Conservation (phyloP, 2,888 invertebrate genomes). For the Drosophila tanythrix region DNA sequence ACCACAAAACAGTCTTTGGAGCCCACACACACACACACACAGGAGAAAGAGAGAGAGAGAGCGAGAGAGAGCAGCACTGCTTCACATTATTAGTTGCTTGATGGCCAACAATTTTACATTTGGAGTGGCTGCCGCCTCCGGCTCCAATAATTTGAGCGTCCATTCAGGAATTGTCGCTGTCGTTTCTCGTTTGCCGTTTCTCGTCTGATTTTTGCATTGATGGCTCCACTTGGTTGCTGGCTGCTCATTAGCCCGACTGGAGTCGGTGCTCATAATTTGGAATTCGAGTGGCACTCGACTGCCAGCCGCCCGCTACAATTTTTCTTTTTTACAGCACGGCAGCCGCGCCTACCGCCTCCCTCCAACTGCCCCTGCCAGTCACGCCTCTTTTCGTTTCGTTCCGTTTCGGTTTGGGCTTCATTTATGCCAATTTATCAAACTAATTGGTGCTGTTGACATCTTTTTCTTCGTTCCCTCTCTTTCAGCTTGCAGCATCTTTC, state of each 20-base stretch:
- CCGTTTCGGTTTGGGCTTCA: constrained; percentile 66
- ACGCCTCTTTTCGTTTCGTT: constrained; percentile 15
- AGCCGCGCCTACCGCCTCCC: constrained; percentile 29
- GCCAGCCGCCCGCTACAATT: constrained; percentile 42
- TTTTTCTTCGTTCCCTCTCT: constrained; percentile 55
- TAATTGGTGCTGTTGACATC: constrained; percentile 84
- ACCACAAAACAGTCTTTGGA: constrained; percentile 31
- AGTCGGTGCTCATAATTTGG: constrained; percentile 63
- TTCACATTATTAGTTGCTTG: constrained; percentile 16
- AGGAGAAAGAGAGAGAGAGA: background rate
- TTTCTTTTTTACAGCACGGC: constrained; percentile 49
- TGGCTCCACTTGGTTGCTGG: constrained; percentile 31
- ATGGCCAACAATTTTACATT: constrained; percentile 37
- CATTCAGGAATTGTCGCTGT: constrained; percentile 38
- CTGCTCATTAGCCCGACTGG: constrained; percentile 45
- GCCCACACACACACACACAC: background rate
- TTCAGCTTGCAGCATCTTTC: constrained; percentile 44
- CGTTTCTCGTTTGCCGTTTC: constrained; percentile 10
- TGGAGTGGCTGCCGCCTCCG: constrained; percentile 19
- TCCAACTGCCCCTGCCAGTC: background rate
- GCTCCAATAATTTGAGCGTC: constrained; percentile 14
- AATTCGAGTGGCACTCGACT: constrained; percentile 60
- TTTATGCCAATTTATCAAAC: constrained; percentile 83
- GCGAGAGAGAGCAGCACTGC: constrained; percentile 2
- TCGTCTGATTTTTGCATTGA: constrained; percentile 30